Evolutionary conservation across 2,888 invertebrate species (phyloP).

Genomic region (Julus scanicus): DNA sequence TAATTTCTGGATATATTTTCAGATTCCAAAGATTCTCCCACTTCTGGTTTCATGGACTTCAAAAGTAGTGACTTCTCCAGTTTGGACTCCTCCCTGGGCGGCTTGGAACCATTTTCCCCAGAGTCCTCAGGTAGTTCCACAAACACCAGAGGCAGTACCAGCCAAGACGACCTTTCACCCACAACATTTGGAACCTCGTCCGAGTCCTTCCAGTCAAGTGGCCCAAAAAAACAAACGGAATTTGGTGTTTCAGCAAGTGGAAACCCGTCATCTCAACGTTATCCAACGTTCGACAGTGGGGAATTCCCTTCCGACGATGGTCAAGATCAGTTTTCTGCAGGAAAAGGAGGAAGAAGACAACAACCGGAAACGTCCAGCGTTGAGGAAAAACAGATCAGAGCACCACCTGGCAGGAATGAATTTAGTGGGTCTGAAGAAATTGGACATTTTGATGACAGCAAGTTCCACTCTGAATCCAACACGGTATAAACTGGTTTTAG

Average conservation of each 20-base stretch:
- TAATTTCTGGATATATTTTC: not conserved
- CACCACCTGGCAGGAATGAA: not conserved
- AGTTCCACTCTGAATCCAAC: not conserved
- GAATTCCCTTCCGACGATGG: not conserved
- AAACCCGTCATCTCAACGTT: not conserved
- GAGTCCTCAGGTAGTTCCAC: not conserved
- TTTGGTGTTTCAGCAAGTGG: not conserved
- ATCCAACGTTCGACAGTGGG: not conserved
- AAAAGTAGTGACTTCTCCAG: slow-evolving; percentile 47
- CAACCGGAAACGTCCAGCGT: not conserved
- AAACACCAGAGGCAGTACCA: not conserved
- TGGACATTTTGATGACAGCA: not conserved
- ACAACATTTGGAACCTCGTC: not conserved
- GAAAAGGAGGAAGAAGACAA: not conserved
- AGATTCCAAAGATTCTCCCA: not conserved
- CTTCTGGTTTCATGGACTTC: slow-evolving; percentile 50
- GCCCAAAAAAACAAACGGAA: not conserved
- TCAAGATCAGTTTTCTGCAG: not conserved
- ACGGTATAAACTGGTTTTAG: not conserved
- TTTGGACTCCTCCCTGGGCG: slow-evolving; percentile 42
- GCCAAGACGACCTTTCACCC: not conserved
- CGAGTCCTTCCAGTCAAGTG: not conserved
- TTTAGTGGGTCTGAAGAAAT: not conserved
- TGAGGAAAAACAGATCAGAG: not conserved
- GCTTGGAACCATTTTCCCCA: slow-evolving; percentile 19